Evolutionary conservation across 2,888 invertebrate genomes (phyloP), one percentile per base, ranked within the genome.

Genomic region (Synergus itoensis): DNA sequence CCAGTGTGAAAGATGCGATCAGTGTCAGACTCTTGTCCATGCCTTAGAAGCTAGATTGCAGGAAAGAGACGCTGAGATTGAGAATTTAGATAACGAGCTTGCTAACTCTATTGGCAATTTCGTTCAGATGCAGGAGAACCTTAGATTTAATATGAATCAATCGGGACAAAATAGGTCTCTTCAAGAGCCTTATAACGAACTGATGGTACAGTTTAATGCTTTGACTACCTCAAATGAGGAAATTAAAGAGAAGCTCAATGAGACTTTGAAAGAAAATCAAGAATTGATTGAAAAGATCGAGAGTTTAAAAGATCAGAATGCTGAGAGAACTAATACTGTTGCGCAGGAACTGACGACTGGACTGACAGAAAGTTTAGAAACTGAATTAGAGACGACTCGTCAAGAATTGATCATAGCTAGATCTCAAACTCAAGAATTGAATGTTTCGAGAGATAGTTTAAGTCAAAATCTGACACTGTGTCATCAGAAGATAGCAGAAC

Each of bases 11-110:
- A 85, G 86, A 36, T 91, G 91, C 53, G 88, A 89, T n/a, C 88
- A 87, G 57, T 90, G 89, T 69, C 87, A 89, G 4, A 87, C 85
- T 0, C 75, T 89, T 43, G 87, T 92, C 0, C 89, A 89, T 11
- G 94, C 94, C 4, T 92, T 94, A 77, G 94, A 95, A 82, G 95
- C 95, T 1, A 96, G 96, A 92, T 90, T 97, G 14, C 95, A 96
- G 89, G 96, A 97, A 90, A 93, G 96, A 81, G 95, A 96, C 88
- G 93, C 95, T 73, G 95, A 95, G 82, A 95, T 96, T 78, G 96
- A 97, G 91, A 95, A 94, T 60, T 92, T 96, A 80, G 96, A 96
- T 90, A 91, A 93, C 43, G 96, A 96, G 87, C 93, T 96, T 76
- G 92, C 90, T 3, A 94, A 95, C 86, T 94, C 95, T 78, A 95